phyloP scores from a whole-genome alignment of 2,113 vertebrate genomes.

The Eptatretus burgeri region DNA sequence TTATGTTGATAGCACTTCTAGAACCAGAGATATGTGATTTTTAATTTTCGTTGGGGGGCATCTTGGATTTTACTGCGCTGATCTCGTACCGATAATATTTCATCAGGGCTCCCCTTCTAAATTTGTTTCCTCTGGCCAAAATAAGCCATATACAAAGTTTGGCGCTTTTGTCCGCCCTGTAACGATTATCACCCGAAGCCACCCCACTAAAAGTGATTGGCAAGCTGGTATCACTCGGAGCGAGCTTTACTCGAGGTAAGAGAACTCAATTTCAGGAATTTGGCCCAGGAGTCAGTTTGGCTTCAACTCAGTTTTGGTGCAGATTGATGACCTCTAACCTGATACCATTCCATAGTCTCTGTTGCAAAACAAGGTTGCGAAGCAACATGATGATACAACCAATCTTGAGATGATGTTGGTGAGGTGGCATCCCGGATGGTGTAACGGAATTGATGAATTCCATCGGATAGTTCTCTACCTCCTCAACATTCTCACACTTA shows the following conservation, averaged over 20 bases:
- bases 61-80: too few species aligned
- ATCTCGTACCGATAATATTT: too few species aligned
- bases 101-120: too few species aligned
- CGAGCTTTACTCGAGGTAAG: constrained; percentile 1
- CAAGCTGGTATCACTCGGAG: not conserved
- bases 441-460: not conserved
- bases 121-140: too few species aligned
- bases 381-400: too few species aligned
- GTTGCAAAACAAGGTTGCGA: not conserved
- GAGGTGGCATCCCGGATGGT: not conserved
- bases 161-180: too few species aligned
- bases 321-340: not conserved
- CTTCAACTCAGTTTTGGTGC: too few species aligned
- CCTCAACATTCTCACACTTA: constrained; percentile 3
- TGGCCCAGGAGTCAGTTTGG: not conserved
- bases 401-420: not conserved
- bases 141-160: too few species aligned
- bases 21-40: too few species aligned
- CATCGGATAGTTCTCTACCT: not conserved
- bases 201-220: constrained; percentile 1
- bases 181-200: too few species aligned
- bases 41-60: too few species aligned
- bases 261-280: not conserved
- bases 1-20: too few species aligned
- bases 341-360: not conserved